Conservation (phyloP, 64 coral and sea anemone genomes). For the Pocillopora damicornis region DNA sequence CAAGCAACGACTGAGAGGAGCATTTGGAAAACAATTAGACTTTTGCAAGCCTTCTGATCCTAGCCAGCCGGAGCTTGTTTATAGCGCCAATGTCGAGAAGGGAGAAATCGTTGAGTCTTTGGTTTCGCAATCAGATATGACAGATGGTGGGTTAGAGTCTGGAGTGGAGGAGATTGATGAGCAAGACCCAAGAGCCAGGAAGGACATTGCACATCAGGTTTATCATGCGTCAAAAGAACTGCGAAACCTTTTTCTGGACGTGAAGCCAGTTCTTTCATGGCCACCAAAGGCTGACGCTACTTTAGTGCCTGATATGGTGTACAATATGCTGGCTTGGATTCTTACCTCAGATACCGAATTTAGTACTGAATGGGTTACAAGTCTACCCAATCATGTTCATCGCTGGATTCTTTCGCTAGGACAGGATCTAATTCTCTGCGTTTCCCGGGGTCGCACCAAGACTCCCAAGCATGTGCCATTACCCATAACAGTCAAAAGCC, state of each 20-base stretch:
- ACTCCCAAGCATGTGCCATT: slow-evolving; percentile 45
- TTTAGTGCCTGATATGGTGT: slow-evolving; percentile 45
- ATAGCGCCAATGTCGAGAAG: slow-evolving; percentile 11
- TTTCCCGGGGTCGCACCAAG: slow-evolving; percentile 30
- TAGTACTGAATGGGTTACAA: not conserved
- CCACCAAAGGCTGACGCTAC: slow-evolving; percentile 17
- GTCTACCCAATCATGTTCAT: slow-evolving; percentile 11
- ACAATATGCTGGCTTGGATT: slow-evolving; percentile 48
- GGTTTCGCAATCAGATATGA: no score
- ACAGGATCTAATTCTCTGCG: slow-evolving; percentile 53
- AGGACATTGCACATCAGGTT: no score
- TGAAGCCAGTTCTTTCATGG: slow-evolving; percentile 44
- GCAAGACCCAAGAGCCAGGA: slow-evolving; percentile 29
- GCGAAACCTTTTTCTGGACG: slow-evolving; percentile 19
- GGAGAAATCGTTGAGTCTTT: no score
- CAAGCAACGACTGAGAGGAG: no score
- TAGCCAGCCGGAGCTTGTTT: slow-evolving; percentile 42
- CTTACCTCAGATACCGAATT: slow-evolving; percentile 21
- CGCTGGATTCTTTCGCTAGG: slow-evolving; percentile 23
- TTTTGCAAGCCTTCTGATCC: slow-evolving; percentile 28
- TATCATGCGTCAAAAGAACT: not conserved
- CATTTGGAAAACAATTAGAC: slow-evolving; percentile 49
- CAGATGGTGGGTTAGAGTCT: slow-evolving; percentile 30
- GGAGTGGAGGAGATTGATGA: slow-evolving; percentile 45
- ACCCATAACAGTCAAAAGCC: slow-evolving; percentile 51